Percentiles rank a stretch among this genome's conserved stretches.
Conservation (phyloP, 2,888 invertebrate genomes). For the Mystacides longicornis region DNA sequence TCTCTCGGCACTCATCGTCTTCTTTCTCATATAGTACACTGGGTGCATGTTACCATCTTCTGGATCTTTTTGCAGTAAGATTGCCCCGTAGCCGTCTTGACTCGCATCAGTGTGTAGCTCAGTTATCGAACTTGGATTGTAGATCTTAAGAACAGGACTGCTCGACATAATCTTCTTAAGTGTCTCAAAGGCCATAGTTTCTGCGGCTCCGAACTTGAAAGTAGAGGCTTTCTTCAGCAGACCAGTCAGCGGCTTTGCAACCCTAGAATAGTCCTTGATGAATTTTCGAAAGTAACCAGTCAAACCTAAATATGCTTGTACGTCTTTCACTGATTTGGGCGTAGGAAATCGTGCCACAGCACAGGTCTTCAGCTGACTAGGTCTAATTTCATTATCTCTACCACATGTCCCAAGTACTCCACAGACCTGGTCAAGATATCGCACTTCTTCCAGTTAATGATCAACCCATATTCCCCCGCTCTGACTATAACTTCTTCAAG, state of each 20-base stretch:
- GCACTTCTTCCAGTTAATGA: constrained; percentile 32
- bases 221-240: constrained; percentile 26
- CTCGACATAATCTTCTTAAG: background rate
- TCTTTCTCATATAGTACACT: constrained; percentile 30
- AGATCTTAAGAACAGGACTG: constrained; percentile 28
- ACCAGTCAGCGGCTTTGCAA: constrained; percentile 27
- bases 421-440: constrained; percentile 30
- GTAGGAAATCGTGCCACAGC: constrained; percentile 26
- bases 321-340: constrained; percentile 27
- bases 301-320: constrained; percentile 28
- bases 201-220: constrained; percentile 18
- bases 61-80: constrained; percentile 27
- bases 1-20: constrained; percentile 27
- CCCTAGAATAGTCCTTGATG: constrained; percentile 27
- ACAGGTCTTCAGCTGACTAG: constrained; percentile 15
- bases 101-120: constrained; percentile 32
- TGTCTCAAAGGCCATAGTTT: constrained; percentile 3
- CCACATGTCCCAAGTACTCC: constrained; percentile 27
- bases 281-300: constrained; percentile 29
- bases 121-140: constrained; percentile 27
- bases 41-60: constrained; percentile 28
- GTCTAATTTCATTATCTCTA: constrained; percentile 17
- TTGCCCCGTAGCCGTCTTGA: constrained; percentile 28
- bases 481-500: constrained; percentile 28
- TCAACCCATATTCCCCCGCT: constrained; percentile 27